These are phyloP conservation scores for Epinephelus cyanopodus DNA, from an alignment of 2,113 vertebrate species.

Conservation along the genomic window DNA sequence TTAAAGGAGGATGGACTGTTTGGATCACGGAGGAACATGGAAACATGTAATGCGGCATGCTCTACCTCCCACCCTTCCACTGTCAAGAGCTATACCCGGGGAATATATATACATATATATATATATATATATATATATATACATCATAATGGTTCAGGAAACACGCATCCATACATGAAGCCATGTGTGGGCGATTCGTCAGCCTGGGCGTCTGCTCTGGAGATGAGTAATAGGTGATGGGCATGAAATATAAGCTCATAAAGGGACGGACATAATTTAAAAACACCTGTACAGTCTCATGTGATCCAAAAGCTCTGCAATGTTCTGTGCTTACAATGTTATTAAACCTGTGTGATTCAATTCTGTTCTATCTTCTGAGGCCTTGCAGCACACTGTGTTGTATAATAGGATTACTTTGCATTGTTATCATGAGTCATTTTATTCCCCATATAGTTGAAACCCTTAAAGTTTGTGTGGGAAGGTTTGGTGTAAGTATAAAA, in stretches of 20 bases:
- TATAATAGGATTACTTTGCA: not conserved
- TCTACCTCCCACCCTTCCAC: not conserved
- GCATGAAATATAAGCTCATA: conserved; percentile 20
- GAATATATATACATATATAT: not conserved
- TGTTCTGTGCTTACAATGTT: not conserved
- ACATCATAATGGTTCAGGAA: conserved; percentile 29
- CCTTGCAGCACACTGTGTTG: not conserved
- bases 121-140: not conserved
- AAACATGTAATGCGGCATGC: conserved; percentile 32
- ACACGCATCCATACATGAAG: conserved; percentile 14
- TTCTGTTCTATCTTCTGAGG: not conserved
- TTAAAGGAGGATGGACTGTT: conserved; percentile 66
- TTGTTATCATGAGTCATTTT: not conserved
- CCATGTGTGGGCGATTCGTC: conserved; percentile 7
- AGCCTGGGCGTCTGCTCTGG: conserved; percentile 1
- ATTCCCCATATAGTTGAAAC: not conserved
- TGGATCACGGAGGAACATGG: conserved; percentile 32
- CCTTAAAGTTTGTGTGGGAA: not conserved
- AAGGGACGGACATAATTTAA: not conserved
- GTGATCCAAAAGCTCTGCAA: not conserved
- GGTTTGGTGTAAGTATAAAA: not conserved
- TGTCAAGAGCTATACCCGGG: conserved; percentile 23
- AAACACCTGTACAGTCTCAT: not conserved
- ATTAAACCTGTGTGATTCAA: not conserved
- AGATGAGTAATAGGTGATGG: not conserved